Percentiles rank a stretch among this genome's conserved stretches.
These are phyloP conservation scores for Agonopterix heracliana DNA, from an alignment of 2,888 invertebrate species.

Conservation along the genomic window DNA sequence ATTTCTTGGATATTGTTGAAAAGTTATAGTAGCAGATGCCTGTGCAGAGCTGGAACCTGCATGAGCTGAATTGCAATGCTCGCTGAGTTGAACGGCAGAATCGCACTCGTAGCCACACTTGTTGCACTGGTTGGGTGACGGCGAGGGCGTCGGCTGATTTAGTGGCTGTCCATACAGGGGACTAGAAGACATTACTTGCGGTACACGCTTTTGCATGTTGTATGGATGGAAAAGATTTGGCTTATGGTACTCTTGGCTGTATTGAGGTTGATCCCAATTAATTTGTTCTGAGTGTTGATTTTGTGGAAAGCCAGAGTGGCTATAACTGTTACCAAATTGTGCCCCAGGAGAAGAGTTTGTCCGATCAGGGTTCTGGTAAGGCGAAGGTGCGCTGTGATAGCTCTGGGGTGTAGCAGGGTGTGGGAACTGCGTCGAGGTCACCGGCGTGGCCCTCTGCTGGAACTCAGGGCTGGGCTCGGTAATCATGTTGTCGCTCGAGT, in stretches of 20 bases:
- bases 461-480: conserved; percentile 78
- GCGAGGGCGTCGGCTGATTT: conserved; percentile 82
- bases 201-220: conserved; percentile 70
- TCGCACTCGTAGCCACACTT: conserved; percentile 89
- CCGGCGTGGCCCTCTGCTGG: conserved; percentile 75
- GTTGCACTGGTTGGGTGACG: conserved; percentile 86
- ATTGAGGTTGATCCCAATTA: conserved; percentile 67
- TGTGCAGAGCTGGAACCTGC: conserved; percentile 52
- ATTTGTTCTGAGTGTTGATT: conserved; percentile 69
- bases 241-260: conserved; percentile 64
- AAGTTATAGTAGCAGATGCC: conserved; percentile 61
- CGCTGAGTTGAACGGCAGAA: conserved; percentile 82
- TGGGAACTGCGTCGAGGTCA: conserved; percentile 74
- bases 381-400: conserved; percentile 80
- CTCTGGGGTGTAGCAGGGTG: conserved; percentile 81
- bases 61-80: conserved; percentile 84
- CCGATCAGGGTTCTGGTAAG: conserved; percentile 78
- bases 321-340: conserved; percentile 67
- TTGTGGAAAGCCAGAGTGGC: conserved; percentile 69
- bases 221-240: conserved; percentile 70
- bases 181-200: conserved; percentile 71
- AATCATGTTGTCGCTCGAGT: conserved; percentile 83
- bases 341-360: conserved; percentile 75
- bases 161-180: conserved; percentile 76
- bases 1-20: conserved; percentile 71